Percentiles rank a stretch among this genome's conserved stretches.
Conservation (phyloP, 1,140 invertebrate genomes). For the Caenorhabditis brenneri region DNA sequence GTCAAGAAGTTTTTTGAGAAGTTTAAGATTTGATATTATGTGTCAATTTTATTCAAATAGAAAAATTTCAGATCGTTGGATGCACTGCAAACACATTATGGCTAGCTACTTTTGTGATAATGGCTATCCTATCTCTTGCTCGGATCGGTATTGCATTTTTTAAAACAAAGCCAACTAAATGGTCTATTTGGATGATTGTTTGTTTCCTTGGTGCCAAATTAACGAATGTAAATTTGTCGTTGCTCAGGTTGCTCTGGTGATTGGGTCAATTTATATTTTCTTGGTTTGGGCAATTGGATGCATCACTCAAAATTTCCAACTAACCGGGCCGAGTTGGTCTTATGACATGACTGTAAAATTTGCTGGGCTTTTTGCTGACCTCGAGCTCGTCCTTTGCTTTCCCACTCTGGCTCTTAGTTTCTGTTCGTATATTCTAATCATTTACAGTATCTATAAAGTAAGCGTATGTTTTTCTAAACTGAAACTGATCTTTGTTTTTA, state of each 20-base stretch:
- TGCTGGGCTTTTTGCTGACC: background rate
- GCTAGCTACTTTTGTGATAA: background rate
- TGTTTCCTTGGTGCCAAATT: background rate
- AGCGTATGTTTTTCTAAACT: background rate
- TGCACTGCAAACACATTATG: slow-evolving; percentile 5
- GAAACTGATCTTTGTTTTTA: too few relatives aligned
- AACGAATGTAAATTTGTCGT: background rate
- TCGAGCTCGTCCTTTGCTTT: background rate
- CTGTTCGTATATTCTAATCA: background rate
- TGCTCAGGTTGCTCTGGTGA: background rate
- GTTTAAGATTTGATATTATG: too few relatives aligned
- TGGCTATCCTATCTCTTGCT: background rate
- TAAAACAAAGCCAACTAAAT: background rate
- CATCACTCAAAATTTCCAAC: background rate
- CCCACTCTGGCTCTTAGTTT: background rate
- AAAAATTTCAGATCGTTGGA: background rate
- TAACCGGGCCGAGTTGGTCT: background rate
- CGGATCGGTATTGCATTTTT: background rate
- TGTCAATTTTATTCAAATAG: background rate
- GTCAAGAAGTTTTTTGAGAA: too few relatives aligned
- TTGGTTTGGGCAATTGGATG: background rate
- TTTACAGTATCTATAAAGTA: background rate
- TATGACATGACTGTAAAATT: background rate
- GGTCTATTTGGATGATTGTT: background rate
- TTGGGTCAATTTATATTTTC: background rate